These are phyloP conservation scores for Mustela lutreola DNA, from an alignment of 2,113 vertebrate genomes.

Conservation along the genomic window DNA sequence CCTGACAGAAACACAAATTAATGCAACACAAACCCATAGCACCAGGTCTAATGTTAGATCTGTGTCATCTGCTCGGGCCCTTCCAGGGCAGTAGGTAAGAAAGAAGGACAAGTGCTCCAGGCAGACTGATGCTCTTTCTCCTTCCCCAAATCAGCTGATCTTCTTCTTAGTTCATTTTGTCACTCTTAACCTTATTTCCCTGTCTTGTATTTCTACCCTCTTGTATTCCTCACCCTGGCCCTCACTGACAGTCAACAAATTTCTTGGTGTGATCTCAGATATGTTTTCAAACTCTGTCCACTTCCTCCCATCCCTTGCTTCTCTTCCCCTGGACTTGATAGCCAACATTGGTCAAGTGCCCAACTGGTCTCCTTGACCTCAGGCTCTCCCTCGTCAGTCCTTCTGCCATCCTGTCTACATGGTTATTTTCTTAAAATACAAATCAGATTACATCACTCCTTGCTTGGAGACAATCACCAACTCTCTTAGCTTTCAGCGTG, in stretches of 20 bases:
- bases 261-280: background rate
- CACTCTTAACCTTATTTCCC: background rate
- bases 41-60: background rate
- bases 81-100: background rate
- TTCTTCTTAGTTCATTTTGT: conserved; percentile 15
- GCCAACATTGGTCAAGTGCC: background rate
- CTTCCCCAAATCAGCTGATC: background rate
- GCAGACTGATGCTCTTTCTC: background rate
- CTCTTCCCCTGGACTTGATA: background rate
- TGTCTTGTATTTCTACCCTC: background rate
- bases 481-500: background rate
- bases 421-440: conserved; percentile 59
- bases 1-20: background rate
- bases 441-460: conserved; percentile 43
- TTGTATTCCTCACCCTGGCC: rapidly evolving
- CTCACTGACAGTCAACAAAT: background rate
- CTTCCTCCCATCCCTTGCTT: background rate
- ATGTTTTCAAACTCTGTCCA: background rate
- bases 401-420: conserved; percentile 12
- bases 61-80: background rate
- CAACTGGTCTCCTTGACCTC: background rate
- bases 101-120: background rate
- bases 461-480: background rate
- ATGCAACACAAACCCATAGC: background rate
- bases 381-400: background rate